Evolutionary conservation across 2,113 vertebrate species (phyloP).

Genomic region (Melanerpes formicivorus): DNA sequence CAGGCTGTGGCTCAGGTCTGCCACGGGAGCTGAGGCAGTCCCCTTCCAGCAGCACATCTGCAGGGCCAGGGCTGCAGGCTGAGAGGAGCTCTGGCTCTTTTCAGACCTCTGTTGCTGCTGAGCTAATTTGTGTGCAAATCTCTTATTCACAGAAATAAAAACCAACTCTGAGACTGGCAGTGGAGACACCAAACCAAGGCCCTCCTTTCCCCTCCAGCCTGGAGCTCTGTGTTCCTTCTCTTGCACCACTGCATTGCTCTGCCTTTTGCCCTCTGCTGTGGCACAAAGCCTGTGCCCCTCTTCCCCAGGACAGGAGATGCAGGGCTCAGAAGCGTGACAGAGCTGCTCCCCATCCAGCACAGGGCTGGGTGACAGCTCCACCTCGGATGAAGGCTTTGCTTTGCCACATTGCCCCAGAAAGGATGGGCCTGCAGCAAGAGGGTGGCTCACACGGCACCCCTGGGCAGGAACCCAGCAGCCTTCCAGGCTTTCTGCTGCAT

Average conservation of each 20-base stretch:
- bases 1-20: not conserved
- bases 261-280: not conserved
- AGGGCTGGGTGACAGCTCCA: too few species aligned
- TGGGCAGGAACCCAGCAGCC: not conserved
- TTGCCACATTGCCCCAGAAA: not conserved
- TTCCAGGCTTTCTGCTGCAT: not conserved
- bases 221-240: not conserved
- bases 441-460: accelerated
- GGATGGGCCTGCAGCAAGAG: accelerated
- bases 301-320: not conserved
- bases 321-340: not conserved
- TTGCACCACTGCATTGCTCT: too few species aligned
- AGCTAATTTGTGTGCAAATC: not conserved
- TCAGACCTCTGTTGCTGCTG: not conserved
- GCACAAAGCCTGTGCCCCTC: not conserved
- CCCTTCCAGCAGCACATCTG: not conserved
- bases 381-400: not conserved
- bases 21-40: not conserved
- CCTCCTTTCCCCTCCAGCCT: not conserved
- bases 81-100: not conserved
- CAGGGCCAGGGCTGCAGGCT: not conserved
- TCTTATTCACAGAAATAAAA: not conserved
- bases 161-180: too few species aligned
- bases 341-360: not conserved
- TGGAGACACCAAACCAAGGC: not conserved